Percentiles rank a stretch among this genome's conserved stretches.
Conservation (phyloP, 2,113 vertebrate species). For the Struthio camelus region DNA sequence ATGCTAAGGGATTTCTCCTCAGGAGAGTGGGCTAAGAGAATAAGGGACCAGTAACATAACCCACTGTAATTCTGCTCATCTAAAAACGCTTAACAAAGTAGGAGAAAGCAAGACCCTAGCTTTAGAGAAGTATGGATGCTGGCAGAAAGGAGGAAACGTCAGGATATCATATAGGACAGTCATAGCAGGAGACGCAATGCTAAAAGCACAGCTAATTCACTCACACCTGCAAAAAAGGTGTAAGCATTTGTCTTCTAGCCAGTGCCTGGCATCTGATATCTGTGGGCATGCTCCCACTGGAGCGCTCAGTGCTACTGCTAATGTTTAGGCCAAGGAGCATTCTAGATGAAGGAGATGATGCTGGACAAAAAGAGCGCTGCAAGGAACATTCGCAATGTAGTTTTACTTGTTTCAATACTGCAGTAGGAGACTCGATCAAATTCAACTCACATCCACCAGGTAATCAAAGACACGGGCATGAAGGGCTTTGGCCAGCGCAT, state of each 20-base stretch:
- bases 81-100: rapidly evolving
- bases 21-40: background rate
- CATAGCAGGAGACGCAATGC: background rate
- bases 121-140: background rate
- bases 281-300: background rate
- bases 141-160: background rate
- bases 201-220: background rate
- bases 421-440: background rate
- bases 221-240: background rate
- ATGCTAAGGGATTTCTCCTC: background rate
- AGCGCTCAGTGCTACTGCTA: background rate
- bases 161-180: background rate
- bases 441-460: slow-evolving; percentile 89
- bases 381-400: background rate
- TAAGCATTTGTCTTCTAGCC: background rate
- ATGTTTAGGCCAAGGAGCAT: background rate
- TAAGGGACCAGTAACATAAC: background rate
- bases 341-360: background rate
- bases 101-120: background rate
- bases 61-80: background rate
- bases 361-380: background rate
- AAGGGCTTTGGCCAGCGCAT: slow-evolving; percentile 95
- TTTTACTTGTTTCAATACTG: background rate
- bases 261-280: background rate
- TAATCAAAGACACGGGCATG: slow-evolving; percentile 93